Evolutionary conservation across 2,113 vertebrate species (phyloP).

Genomic region (Chaenogobius annularis): DNA sequence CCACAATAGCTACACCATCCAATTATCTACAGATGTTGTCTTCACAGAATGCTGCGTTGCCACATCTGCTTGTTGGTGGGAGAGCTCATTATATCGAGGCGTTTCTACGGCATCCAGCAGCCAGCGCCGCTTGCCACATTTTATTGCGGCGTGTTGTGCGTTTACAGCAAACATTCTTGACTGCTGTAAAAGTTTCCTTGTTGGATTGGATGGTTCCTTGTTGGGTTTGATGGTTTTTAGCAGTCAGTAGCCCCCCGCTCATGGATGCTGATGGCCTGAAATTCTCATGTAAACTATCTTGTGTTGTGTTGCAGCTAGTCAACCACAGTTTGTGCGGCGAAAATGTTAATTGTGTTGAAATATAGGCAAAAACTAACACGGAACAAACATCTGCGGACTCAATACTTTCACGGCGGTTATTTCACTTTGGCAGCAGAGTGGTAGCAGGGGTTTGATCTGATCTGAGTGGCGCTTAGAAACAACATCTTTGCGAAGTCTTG

Average conservation of each 20-base stretch:
- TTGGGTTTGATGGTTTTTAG: slow-evolving; percentile 45
- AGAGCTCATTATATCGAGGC: slow-evolving; percentile 73
- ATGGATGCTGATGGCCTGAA: neutral
- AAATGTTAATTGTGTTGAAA: neutral
- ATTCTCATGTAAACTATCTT: slow-evolving; percentile 15
- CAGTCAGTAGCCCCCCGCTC: slow-evolving; percentile 34
- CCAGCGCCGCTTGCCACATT: slow-evolving; percentile 63
- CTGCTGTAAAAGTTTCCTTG: slow-evolving; percentile 56
- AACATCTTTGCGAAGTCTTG: neutral
- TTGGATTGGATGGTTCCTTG: slow-evolving; percentile 47
- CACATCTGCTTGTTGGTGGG: slow-evolving; percentile 76
- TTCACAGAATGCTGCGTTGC: slow-evolving; percentile 67
- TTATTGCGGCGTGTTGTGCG: slow-evolving; percentile 63
- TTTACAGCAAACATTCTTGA: slow-evolving; percentile 68
- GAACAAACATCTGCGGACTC: slow-evolving; percentile 1
- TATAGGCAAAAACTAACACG: slow-evolving; percentile 2
- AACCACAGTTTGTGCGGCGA: neutral
- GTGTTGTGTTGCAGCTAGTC: neutral
- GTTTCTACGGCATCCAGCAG: slow-evolving; percentile 55
- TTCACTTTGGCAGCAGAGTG: neutral
- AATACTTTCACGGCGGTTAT: neutral
- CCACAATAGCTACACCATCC: slow-evolving; percentile 71
- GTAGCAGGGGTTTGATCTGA: neutral
- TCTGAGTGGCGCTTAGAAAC: neutral
- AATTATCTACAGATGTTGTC: slow-evolving; percentile 77